phyloP scores from a whole-genome alignment of 1,140 invertebrate genomes.

The Polyergus mexicanus region DNA sequence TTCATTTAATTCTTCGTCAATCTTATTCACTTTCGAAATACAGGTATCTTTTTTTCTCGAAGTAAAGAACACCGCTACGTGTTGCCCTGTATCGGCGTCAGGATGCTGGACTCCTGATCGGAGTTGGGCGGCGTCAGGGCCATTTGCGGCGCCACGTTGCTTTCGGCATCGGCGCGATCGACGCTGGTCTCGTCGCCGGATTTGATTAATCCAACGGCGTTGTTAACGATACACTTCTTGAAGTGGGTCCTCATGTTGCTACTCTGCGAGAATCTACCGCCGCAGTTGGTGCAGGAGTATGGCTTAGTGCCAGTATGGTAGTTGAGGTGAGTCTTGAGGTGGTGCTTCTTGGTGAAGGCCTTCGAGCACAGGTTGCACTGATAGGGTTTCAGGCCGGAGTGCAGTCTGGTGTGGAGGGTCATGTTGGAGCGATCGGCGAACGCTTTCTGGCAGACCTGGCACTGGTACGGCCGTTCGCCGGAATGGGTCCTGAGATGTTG shows the following conservation, averaged over 20 bases:
- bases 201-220: constrained; percentile 31
- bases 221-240: constrained; percentile 88
- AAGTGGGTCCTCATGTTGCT: constrained; percentile 93
- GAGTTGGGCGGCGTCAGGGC: constrained; percentile 79
- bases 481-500: constrained; percentile 93
- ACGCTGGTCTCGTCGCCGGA: not conserved
- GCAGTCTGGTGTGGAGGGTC: constrained; percentile 92
- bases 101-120: constrained; percentile 78
- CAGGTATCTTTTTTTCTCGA: not conserved
- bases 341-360: constrained; percentile 95
- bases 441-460: constrained; percentile 90
- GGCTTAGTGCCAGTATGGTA: constrained; percentile 93
- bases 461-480: constrained; percentile 92
- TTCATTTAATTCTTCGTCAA: not conserved
- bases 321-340: constrained; percentile 94
- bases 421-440: constrained; percentile 95
- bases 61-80: constrained; percentile 12
- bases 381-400: constrained; percentile 95
- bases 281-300: constrained; percentile 91
- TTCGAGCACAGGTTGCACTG: constrained; percentile 94
- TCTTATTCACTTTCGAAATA: not conserved
- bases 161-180: not conserved
- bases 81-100: constrained; percentile 61
- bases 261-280: constrained; percentile 91
- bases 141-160: not conserved